Conservation (phyloP, 2,113 vertebrate genomes). For the Meleagris gallopavo region DNA sequence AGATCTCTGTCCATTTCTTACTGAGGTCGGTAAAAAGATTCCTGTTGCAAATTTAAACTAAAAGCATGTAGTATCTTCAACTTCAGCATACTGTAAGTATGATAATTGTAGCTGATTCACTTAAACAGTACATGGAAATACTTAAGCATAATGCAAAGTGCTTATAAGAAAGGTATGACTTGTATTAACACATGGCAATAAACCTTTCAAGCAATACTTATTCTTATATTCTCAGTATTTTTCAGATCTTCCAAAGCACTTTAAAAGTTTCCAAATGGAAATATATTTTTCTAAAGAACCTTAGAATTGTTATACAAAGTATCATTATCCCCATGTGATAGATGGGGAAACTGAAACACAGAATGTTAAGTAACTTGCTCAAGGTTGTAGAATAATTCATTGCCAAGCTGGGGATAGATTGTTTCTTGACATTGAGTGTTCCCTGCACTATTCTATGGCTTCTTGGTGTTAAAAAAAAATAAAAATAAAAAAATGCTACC, state of each 20-base stretch:
- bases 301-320: not conserved
- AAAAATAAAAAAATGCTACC: not conserved
- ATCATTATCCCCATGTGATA: not conserved
- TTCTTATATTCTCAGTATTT: not conserved
- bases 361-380: not conserved
- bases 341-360: not conserved
- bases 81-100: not conserved
- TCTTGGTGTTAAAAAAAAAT: not conserved
- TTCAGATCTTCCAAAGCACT: not conserved
- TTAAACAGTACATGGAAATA: constrained; percentile 25
- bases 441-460: not conserved
- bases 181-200: constrained; percentile 32
- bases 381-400: not conserved
- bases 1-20: not conserved
- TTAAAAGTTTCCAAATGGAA: not conserved
- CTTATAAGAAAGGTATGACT: not conserved
- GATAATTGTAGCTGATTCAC: not conserved
- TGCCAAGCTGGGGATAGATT: not conserved
- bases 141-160: constrained; percentile 21
- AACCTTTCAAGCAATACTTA: not conserved
- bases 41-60: not conserved
- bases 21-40: not conserved
- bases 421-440: not conserved
- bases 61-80: not conserved
- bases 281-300: not conserved